Evolutionary conservation across 2,797 vertebrate genomes (phyloP), one percentile per base, ranked within the genome.

Genomic region (Trachops cirrhosus): DNA sequence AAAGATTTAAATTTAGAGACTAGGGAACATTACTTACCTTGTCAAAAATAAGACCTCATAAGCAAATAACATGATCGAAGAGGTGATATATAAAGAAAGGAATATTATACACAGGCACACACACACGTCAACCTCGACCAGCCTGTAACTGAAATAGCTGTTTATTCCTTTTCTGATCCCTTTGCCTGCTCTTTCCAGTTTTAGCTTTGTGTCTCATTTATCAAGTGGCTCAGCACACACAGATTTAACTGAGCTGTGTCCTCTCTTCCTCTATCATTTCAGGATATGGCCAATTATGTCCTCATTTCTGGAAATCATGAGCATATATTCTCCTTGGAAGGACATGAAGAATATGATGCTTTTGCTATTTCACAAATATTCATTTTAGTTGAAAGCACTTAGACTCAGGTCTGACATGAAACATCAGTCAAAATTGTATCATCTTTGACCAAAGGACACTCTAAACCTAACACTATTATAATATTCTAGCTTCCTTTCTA

Each of bases 321-420:
- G 6, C 57, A 4, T 37, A 68, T 62, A 19, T 39, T 67, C 22
- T 77, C 26, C 26, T 48, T 57, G 67, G 12, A 78, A 77, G 22
- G 88, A 71, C 52, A 82, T 88, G n/a, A 91, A 93, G 94, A 80
- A 89, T 44, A 91, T n/a, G 34, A 29, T 84, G 39, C 2, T 71
- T 2, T 75, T 74, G 6, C 12, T 95, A 41, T 85, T 93, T 96
- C n/a, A 46, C 92, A 95, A 86, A 71, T 62, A 80, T n/a, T 73
- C 8, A 59, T 54, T 68, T 71, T 86, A 73, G 18, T 34, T 82
- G 46, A 85, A 92, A 67, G 12, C 18, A 46, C 6, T 67, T 48
- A 71, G 32, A 34, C 12, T 39, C 12, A 82, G 24, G 6, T 4
- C 57, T 6, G 6, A 67, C 46, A 46, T 24, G 18, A 96, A 67